Evolutionary conservation across 1,140 invertebrate species (phyloP).

Genomic region (Chironomus tepperi): DNA sequence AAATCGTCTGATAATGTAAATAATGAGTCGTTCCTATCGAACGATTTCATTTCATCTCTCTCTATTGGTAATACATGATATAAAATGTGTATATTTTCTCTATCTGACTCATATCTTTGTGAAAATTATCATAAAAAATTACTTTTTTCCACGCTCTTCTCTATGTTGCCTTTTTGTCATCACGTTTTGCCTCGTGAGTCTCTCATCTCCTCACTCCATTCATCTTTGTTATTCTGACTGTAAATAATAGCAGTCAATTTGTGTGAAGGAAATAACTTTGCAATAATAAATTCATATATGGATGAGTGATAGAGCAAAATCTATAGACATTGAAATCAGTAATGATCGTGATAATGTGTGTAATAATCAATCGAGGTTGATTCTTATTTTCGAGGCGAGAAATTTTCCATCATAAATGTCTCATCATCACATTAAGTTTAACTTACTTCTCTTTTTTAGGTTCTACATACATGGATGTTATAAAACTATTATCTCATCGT

Average conservation of each 20-base stretch:
- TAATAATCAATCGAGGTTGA: too few species aligned
- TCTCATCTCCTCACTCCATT: neutral
- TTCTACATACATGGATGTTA: too few species aligned
- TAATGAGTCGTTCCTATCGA: constrained; percentile 12
- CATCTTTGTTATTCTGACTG: too few species aligned
- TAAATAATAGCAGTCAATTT: too few species aligned
- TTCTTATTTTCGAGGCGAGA: too few species aligned
- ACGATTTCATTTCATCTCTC: neutral
- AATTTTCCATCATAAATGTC: too few species aligned
- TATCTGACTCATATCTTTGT: constrained; percentile 3
- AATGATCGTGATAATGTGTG: too few species aligned
- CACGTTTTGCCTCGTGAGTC: neutral
- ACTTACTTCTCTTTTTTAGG: too few species aligned
- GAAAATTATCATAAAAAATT: constrained; percentile 15
- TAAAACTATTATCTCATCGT: too few species aligned
- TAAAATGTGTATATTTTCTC: neutral
- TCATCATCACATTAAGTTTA: too few species aligned
- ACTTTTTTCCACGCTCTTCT: neutral
- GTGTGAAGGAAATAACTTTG: neutral
- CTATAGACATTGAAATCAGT: too few species aligned
- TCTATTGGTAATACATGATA: too few species aligned
- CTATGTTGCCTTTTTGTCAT: neutral
- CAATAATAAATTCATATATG: neutral
- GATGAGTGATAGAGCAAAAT: neutral
- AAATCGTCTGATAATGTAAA: constrained; percentile 13